These are phyloP conservation scores for Matsumurasca onukii DNA, from an alignment of 1,140 invertebrate genomes.

Conservation along the genomic window DNA sequence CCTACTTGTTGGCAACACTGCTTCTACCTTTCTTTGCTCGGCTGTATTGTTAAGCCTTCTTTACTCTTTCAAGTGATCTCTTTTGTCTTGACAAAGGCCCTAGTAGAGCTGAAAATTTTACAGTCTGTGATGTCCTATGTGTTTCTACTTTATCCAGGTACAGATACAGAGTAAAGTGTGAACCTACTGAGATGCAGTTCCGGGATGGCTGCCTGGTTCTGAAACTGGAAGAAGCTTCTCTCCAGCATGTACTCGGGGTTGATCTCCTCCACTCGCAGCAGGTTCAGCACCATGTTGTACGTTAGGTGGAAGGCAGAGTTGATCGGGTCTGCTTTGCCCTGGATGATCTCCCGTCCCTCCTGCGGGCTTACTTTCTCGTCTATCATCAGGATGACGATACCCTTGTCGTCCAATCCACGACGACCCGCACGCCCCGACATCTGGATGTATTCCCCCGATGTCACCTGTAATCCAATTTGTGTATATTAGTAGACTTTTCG, in stretches of 20 bases:
- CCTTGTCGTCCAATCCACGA: constrained; percentile 95
- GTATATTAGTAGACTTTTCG: neutral
- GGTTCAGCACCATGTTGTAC: constrained; percentile 99
- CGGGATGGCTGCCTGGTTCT: constrained; percentile 96
- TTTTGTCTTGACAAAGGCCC: too few species aligned
- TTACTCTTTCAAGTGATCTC: too few species aligned
- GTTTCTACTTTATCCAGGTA: too few species aligned
- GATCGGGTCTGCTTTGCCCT: constrained; percentile 92
- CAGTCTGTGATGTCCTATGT: too few species aligned
- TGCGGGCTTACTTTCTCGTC: constrained; percentile 94
- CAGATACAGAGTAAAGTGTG: too few species aligned
- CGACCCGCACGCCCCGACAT: constrained; percentile 98
- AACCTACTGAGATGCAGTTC: constrained; percentile 78
- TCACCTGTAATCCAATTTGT: constrained; percentile 60
- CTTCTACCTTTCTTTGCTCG: too few species aligned
- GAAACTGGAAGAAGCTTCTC: constrained; percentile 98
- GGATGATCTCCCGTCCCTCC: constrained; percentile 82
- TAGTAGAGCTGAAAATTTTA: too few species aligned
- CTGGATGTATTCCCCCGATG: constrained; percentile 99
- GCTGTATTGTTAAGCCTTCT: too few species aligned
- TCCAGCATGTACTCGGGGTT: constrained; percentile 99
- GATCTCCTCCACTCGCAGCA: constrained; percentile 96
- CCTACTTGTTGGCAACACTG: too few species aligned
- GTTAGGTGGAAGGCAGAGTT: constrained; percentile 99
- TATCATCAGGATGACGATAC: constrained; percentile 98